phyloP scores from a whole-genome alignment of 2,888 invertebrate genomes.

The Heteromurus nitidus region DNA sequence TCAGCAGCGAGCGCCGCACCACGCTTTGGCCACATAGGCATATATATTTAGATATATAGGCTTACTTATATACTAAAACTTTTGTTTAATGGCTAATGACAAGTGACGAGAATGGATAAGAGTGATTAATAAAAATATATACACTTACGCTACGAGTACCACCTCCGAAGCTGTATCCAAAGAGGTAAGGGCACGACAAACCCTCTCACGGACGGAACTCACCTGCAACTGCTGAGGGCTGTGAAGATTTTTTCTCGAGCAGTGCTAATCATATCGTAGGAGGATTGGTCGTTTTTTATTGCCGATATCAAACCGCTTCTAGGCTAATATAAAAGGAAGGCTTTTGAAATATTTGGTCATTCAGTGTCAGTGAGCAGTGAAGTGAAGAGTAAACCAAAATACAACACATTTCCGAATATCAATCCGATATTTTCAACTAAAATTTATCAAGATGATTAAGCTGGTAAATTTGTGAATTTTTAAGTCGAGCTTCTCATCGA shows the following conservation, averaged over 20 bases:
- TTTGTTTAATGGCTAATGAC: constrained; percentile 1
- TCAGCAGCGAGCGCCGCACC: constrained; percentile 19
- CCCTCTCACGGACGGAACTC: no score
- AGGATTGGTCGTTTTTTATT: no score
- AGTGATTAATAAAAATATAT: not conserved
- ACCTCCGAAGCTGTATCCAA: no score
- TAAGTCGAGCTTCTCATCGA: not conserved
- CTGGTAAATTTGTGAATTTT: constrained; percentile 27
- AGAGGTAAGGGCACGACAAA: no score
- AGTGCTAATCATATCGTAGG: no score
- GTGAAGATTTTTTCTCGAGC: no score
- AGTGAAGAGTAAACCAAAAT: constrained; percentile 16
- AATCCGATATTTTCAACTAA: not conserved
- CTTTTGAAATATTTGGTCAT: constrained; percentile 42
- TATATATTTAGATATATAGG: no score
- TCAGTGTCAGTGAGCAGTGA: constrained; percentile 40
- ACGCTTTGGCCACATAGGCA: not conserved
- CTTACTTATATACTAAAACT: no score
- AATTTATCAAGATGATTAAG: constrained; percentile 31
- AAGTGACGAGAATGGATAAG: not conserved
- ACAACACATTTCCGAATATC: not conserved
- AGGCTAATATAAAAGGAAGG: constrained; percentile 37
- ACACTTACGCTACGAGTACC: no score
- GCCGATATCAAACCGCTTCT: no score
- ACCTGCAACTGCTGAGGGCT: no score